A percentile compares a stretch with the other conserved stretches of the same genome.
Conservation (phyloP, 2,113 vertebrate species). For the Mionectes macconnelli region DNA sequence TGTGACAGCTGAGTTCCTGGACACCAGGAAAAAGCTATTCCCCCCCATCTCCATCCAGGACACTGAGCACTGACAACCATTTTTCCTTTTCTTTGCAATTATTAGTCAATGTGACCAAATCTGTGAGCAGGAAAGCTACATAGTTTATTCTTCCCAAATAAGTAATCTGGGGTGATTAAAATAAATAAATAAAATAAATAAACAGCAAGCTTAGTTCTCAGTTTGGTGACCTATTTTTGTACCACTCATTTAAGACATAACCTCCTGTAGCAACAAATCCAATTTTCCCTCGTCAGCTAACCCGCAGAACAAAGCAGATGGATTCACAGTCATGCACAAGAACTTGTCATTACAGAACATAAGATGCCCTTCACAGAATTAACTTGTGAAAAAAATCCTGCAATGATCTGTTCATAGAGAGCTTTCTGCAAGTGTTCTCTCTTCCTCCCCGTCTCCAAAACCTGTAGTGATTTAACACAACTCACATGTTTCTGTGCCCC, state of each 20-base stretch:
- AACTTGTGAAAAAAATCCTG: neutral
- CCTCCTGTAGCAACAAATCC: neutral
- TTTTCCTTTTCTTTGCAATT: neutral
- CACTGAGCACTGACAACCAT: accelerated
- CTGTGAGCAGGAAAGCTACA: neutral
- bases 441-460: neutral
- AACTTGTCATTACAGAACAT: constrained; percentile 37
- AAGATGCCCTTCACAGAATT: constrained; percentile 52
- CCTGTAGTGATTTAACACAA: neutral
- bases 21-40: neutral
- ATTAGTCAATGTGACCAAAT: neutral
- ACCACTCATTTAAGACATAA: neutral
- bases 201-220: neutral
- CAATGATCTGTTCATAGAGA: neutral
- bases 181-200: neutral
- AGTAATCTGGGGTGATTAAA: neutral
- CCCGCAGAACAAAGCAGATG: constrained; percentile 33
- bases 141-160: neutral
- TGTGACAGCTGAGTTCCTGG: neutral
- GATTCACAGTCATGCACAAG: constrained; percentile 24
- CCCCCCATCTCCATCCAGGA: neutral
- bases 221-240: constrained; percentile 16
- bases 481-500: neutral
- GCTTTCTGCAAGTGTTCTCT: neutral
- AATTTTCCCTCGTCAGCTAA: constrained; percentile 20